phyloP scores from a whole-genome alignment of 2,888 invertebrate genomes.

The Synergus laeviventris region DNA sequence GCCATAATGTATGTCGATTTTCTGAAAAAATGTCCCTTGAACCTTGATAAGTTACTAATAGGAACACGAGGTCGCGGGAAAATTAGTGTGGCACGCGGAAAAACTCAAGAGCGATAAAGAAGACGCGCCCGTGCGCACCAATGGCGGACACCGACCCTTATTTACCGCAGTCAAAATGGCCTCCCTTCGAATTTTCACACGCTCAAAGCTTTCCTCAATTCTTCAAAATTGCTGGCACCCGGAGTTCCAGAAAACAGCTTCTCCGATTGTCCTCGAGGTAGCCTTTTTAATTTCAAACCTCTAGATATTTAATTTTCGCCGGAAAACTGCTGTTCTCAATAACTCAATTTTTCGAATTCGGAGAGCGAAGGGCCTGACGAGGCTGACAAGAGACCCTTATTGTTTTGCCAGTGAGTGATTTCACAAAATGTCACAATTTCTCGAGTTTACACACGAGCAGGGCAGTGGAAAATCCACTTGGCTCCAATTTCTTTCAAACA shows the following conservation, averaged over 20 bases:
- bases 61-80: slow-evolving; percentile 45
- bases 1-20: slow-evolving; percentile 44
- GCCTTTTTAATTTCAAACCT: neutral
- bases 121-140: slow-evolving; percentile 73
- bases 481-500: neutral
- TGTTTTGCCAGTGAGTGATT: neutral
- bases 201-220: slow-evolving; percentile 50
- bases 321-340: neutral
- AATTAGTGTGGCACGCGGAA: slow-evolving; percentile 33
- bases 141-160: slow-evolving; percentile 73
- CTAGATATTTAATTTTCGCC: neutral
- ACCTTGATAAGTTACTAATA: slow-evolving; percentile 42
- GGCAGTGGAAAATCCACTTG: neutral
- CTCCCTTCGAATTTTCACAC: slow-evolving; percentile 69
- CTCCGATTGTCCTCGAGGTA: neutral
- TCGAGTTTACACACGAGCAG: neutral
- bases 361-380: slow-evolving; percentile 29
- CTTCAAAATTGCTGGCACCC: slow-evolving; percentile 8
- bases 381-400: slow-evolving; percentile 28
- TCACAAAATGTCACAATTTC: slow-evolving; percentile 37
- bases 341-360: neutral
- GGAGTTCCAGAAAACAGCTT: neutral
- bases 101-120: slow-evolving; percentile 65
- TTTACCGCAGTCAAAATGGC: slow-evolving; percentile 72
- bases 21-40: slow-evolving; percentile 41